Conservation (phyloP, 2,888 invertebrate genomes). For the Orthonevra nobilis region DNA sequence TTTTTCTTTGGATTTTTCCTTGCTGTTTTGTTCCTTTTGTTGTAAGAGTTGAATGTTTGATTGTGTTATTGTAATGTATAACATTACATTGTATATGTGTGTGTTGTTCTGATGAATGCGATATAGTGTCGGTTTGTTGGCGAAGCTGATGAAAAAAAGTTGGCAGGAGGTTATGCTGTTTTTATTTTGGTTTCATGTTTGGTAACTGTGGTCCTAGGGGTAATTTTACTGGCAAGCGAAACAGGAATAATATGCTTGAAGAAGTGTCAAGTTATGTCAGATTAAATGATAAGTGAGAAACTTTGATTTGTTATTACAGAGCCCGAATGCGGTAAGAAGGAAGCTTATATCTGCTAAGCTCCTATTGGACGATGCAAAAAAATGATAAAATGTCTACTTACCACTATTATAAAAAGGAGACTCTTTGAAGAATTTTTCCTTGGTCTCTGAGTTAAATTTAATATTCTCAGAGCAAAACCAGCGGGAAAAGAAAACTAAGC, state of each 20-base stretch:
- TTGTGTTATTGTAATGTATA: conserved; percentile 21
- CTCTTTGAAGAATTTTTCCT: too few relatives aligned
- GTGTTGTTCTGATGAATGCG: not conserved
- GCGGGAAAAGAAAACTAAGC: too few relatives aligned
- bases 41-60: conserved; percentile 26
- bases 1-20: not conserved
- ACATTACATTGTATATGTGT: conserved; percentile 21
- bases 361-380: too few relatives aligned
- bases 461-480: too few relatives aligned
- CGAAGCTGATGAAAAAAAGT: conserved; percentile 6
- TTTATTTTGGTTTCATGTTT: not conserved
- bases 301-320: conserved; percentile 4
- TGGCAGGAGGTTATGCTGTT: not conserved
- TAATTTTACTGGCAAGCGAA: not conserved
- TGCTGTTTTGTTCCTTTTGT: not conserved
- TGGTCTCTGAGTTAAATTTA: too few relatives aligned
- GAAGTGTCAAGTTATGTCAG: not conserved
- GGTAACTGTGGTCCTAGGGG: conserved; percentile 2
- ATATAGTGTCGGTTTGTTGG: conserved; percentile 4
- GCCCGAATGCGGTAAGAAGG: too few relatives aligned
- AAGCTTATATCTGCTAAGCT: too few relatives aligned
- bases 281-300: conserved; percentile 1
- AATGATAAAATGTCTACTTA: too few relatives aligned
- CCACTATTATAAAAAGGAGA: too few relatives aligned
- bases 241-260: not conserved